phyloP scores from a whole-genome alignment of 2,113 vertebrate species.

The Hippocampus mohnikei region DNA sequence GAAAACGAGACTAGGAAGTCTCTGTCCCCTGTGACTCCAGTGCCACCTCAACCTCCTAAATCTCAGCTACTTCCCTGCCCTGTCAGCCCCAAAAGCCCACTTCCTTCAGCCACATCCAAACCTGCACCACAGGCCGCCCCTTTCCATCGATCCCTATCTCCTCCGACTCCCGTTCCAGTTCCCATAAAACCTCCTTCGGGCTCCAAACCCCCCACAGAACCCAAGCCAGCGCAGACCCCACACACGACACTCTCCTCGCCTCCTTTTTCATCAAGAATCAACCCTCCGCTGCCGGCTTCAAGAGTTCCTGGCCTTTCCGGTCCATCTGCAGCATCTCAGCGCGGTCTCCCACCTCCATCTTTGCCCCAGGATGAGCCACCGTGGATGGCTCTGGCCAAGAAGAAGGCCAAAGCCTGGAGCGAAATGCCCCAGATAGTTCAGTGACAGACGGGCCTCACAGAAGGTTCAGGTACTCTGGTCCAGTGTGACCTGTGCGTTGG shows the following conservation, averaged over 20 bases:
- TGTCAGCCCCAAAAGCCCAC: slow-evolving; percentile 38
- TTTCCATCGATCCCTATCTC: slow-evolving; percentile 38
- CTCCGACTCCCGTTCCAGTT: slow-evolving; percentile 27
- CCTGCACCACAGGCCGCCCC: slow-evolving; percentile 45
- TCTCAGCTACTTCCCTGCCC: slow-evolving; percentile 26
- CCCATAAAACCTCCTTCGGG: slow-evolving; percentile 13
- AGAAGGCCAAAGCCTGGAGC: slow-evolving; percentile 94
- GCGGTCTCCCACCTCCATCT: slow-evolving; percentile 37
- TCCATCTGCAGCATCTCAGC: slow-evolving; percentile 17
- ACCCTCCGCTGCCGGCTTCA: slow-evolving; percentile 17
- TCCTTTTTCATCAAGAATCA: slow-evolving; percentile 17
- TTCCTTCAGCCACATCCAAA: slow-evolving; percentile 21
- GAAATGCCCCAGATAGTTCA: slow-evolving; percentile 84
- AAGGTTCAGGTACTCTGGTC: background rate
- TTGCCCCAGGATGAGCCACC: slow-evolving; percentile 76
- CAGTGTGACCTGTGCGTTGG: background rate
- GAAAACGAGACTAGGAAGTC: slow-evolving; percentile 56
- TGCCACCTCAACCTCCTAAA: slow-evolving; percentile 46
- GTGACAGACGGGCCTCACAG: slow-evolving; percentile 36
- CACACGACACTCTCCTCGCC: slow-evolving; percentile 18
- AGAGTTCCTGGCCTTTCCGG: slow-evolving; percentile 18
- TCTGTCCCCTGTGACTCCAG: slow-evolving; percentile 46
- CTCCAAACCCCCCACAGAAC: slow-evolving; percentile 23
- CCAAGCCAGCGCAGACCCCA: slow-evolving; percentile 19
- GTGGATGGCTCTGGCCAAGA: slow-evolving; percentile 91